These are phyloP conservation scores for Drosophila borealis DNA, from an alignment of 2,888 invertebrate species.

Conservation along the genomic window DNA sequence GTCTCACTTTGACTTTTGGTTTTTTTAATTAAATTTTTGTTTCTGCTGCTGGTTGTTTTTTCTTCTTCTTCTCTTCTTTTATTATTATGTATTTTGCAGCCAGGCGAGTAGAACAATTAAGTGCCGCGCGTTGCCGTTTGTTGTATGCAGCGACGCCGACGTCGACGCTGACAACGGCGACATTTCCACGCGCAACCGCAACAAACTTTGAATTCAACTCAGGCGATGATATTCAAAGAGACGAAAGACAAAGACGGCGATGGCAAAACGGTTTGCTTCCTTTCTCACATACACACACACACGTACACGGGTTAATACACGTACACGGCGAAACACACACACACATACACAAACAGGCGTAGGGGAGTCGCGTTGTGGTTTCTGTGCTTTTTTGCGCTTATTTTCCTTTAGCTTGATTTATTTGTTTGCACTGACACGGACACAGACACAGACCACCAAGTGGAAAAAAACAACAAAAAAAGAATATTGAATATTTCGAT, in stretches of 20 bases:
- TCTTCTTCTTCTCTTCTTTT: constrained; percentile 8
- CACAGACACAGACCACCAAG: constrained; percentile 29
- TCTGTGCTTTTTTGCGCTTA: constrained; percentile 42
- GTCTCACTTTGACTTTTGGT: constrained; percentile 47
- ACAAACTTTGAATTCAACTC: constrained; percentile 46
- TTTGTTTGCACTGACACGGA: constrained; percentile 43
- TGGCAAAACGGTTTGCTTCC: constrained; percentile 44
- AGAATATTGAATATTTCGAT: constrained; percentile 32
- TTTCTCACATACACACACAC: constrained; percentile 35
- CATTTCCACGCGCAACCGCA: constrained; percentile 66
- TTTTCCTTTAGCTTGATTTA: constrained; percentile 44
- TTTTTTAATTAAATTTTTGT: constrained; percentile 15
- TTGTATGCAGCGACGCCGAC: constrained; percentile 70
- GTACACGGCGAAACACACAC: not conserved
- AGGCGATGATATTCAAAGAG: constrained; percentile 23
- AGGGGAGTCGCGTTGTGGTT: constrained; percentile 30
- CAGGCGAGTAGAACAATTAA: constrained; percentile 72
- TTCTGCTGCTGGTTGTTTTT: constrained; percentile 25
- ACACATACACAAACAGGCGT: constrained; percentile 7
- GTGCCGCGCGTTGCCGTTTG: constrained; percentile 56
- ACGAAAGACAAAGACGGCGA: constrained; percentile 35
- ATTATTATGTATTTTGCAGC: constrained; percentile 77
- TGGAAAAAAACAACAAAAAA: constrained; percentile 48
- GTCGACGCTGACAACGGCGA: constrained; percentile 61
- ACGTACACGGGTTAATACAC: constrained; percentile 1